Evolutionary conservation across 2,113 vertebrate species (phyloP).

Genomic region (Prionailurus bengalensis): DNA sequence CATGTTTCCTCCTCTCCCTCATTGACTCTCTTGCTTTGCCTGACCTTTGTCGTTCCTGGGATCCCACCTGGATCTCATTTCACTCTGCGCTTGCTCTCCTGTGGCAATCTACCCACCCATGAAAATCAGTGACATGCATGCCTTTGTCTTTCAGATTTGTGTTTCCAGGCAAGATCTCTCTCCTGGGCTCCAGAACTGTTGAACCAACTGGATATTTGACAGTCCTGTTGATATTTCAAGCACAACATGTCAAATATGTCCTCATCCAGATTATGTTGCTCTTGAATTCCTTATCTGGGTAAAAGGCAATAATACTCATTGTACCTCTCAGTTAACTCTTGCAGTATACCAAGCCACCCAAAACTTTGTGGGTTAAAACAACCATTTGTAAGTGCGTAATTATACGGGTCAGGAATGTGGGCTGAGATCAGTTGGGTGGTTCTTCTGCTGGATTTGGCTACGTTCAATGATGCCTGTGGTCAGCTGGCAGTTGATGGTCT

Average conservation of each 20-base stretch:
- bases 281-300: conserved; percentile 1
- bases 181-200: background rate
- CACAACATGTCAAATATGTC: background rate
- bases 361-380: background rate
- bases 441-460: background rate
- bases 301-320: background rate
- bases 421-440: background rate
- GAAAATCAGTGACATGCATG: background rate
- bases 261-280: conserved; percentile 11
- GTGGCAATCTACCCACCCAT: background rate
- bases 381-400: background rate
- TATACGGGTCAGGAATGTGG: background rate
- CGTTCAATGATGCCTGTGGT: background rate
- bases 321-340: background rate
- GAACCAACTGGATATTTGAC: background rate
- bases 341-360: background rate
- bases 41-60: background rate
- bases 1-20: background rate
- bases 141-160: conserved; percentile 22
- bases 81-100: background rate
- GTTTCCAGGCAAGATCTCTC: background rate
- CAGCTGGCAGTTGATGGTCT: background rate
- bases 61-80: background rate
- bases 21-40: background rate
- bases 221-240: background rate